Evolutionary conservation across 1,140 invertebrate genomes (phyloP), one percentile per base, ranked within the genome.

Genomic region (Melipona quadrifasciata): DNA sequence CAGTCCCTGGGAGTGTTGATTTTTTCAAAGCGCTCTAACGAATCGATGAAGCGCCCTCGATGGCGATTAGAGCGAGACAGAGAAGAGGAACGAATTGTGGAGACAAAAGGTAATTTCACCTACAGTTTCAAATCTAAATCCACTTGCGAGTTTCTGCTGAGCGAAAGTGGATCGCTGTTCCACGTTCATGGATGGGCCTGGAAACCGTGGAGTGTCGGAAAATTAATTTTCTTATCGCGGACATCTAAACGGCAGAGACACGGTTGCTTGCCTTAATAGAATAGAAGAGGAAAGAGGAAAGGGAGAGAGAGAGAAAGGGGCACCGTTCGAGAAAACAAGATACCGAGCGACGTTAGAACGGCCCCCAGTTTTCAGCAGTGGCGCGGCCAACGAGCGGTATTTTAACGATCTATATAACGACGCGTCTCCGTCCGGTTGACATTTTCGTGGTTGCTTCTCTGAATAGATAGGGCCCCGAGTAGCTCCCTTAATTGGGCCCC

Each of bases 401-500:
- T 90, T 90, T 90, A 90, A 90, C 83, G 90, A 90, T 90, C 83
- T 72, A 61, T 61, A 61, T 61, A 90, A 84, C 83, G 80, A 90
- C 79, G 86, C 72, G 82, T 90, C 39, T 47, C 51, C 70, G 34
- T 67, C 82, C 70, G 39, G 51, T 75, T 86, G 88, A 90, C 80
- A 87, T 87, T 86, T 86, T 82, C 27, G 39, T 81, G 17, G n/a
- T 76, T 34, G 34, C 31, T 83, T 21, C 34, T 74, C 67, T 67
- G 75, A 84, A 89, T 91, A 93, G 92, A 90, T 92, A 90, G 82
- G 73, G 51, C 71, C 57, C 53, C 53, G 84, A 80, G 27, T 55
- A 82, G 80, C 79, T 80, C 84, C 87, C 92, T 95, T 95, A 94
- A 94, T 94, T 94, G 93, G 94, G 87, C 81, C 83, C 89, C 90